These are phyloP conservation scores for Dipodomys ordii DNA, from an alignment of 2,113 vertebrate species.

Conservation along the genomic window DNA sequence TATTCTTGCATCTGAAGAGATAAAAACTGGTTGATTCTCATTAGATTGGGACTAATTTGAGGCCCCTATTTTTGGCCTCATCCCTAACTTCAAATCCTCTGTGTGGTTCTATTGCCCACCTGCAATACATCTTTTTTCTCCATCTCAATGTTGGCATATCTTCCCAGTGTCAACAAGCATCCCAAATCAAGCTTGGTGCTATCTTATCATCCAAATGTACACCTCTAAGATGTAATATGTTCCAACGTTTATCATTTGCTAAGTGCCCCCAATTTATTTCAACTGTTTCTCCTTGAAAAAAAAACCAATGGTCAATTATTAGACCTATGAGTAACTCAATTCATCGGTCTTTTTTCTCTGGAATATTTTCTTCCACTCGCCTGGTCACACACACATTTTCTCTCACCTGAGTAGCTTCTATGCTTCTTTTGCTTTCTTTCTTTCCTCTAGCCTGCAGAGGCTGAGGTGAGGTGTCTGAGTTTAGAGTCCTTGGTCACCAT, in stretches of 20 bases:
- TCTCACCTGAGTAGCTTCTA: background rate
- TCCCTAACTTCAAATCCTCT: background rate
- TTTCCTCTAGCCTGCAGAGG: background rate
- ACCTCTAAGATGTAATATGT: background rate
- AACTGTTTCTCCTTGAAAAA: background rate
- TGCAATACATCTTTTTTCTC: slow-evolving; percentile 45
- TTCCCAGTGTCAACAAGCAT: slow-evolving; percentile 13
- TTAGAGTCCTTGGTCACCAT: background rate
- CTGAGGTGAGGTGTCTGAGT: background rate
- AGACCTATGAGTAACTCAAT: background rate
- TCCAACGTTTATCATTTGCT: background rate
- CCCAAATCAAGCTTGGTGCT: slow-evolving; percentile 13
- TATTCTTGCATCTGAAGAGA: background rate
- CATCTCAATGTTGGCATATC: background rate
- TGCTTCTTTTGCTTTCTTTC: background rate
- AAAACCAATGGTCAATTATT: background rate
- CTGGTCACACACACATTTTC: background rate
- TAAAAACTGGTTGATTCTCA: background rate
- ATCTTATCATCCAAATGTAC: background rate
- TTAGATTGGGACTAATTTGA: background rate
- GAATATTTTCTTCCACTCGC: background rate
- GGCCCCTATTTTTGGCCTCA: background rate
- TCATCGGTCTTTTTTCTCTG: background rate
- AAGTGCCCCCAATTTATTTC: background rate
- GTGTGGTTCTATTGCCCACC: background rate